Base-by-base conservation (phyloP, 2,113 vertebrate genomes). In the Paralichthys olivaceus region DNA sequence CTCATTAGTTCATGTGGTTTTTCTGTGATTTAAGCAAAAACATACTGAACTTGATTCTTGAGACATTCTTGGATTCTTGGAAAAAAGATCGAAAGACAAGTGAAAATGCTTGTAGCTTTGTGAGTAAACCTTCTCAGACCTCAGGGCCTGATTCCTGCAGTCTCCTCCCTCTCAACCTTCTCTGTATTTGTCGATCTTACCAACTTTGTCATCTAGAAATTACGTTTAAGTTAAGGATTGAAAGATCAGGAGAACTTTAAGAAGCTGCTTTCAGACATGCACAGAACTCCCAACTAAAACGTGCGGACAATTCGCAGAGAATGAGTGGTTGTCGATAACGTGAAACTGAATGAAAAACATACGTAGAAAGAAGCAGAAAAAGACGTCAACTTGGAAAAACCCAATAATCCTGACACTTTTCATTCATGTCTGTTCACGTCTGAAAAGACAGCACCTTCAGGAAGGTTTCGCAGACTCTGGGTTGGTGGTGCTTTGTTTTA, bases 1-100 rank as follows among this genome's bases (percentile, higher is more conserved):
- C 65, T 84, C 54, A 63, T 78, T 45, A 68, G 23, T 32, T n/a
- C 54, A 3, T 49, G 70, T 34, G 49, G 47, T 28, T n/a, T 22
- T 67, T 63, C 69, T 79, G 57, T 75, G 62, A 71, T 75, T 81
- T 63, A 22, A 83, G 28, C 0, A 8, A 70, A 77, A 73, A 72
- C 47, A 72, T 4, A 20, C 15, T 19, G n/a, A 37, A 49, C 63
- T 77, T 62, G 62, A 49, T 17, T 57, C 22, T 28, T 15, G 45
- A 58, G 25, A 26, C 7, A 58, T 7, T n/a, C n/a, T n/a, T n/a
- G n/a, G n/a, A n/a, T n/a, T n/a, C n/a, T 15, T 29, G 26, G n/a
- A 55, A 58, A 29, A 28, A 29, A 19, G 20, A 57, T 1, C 68
- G 20, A 58, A 60, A 23, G 54, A 14, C 19, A 57, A 32, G 15